Percentiles rank a stretch among this genome's conserved stretches.
Evolutionary conservation across 2,797 vertebrate species (phyloP).

Genomic region (Hoplostethus mediterraneus): DNA sequence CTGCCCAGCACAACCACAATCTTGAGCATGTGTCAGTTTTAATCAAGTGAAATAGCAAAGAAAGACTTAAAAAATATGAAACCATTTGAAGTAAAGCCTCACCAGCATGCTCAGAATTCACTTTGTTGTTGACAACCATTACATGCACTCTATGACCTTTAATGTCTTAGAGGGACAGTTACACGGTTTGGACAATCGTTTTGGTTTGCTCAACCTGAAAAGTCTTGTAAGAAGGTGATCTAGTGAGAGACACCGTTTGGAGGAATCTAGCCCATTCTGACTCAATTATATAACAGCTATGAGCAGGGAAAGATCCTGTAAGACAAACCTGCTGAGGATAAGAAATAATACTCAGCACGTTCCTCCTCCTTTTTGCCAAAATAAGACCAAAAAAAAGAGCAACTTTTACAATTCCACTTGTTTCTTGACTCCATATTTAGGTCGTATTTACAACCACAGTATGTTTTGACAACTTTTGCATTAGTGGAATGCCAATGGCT

Average conservation of each 20-base stretch:
- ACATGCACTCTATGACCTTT: background rate
- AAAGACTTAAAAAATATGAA: background rate
- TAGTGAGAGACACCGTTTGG: no score
- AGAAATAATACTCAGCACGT: no score
- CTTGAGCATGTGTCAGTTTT: background rate
- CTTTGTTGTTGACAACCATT: constrained; percentile 11
- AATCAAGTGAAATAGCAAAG: background rate
- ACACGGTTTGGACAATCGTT: background rate
- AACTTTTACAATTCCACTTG: constrained; percentile 15
- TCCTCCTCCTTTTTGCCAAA: background rate
- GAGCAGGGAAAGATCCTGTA: background rate
- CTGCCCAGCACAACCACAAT: background rate
- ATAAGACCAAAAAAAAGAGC: background rate
- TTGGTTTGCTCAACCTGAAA: no score
- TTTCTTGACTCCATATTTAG: background rate
- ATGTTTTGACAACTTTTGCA: constrained; percentile 23
- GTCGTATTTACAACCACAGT: background rate
- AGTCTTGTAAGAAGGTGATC: no score
- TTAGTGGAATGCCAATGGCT: constrained; percentile 14
- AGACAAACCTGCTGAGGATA: no score
- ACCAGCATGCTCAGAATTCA: background rate
- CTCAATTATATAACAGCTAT: background rate
- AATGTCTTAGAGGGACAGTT: background rate
- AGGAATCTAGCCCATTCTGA: no score
- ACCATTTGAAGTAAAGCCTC: background rate